These are phyloP conservation scores for Perca schrenkii DNA, from an alignment of 2,113 vertebrate genomes.

Conservation along the genomic window DNA sequence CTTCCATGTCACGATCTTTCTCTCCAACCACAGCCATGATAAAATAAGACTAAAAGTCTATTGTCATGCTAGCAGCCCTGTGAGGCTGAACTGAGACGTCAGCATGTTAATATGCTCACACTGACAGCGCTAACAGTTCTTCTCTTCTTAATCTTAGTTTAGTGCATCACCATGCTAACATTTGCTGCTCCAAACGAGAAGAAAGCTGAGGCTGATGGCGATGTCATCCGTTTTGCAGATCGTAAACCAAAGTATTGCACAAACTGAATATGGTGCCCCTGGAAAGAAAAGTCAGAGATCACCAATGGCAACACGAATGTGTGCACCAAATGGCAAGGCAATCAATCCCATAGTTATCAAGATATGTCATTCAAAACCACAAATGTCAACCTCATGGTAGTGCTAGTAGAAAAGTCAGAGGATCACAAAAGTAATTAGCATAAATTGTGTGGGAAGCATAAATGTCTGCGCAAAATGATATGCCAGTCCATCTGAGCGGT, in stretches of 20 bases:
- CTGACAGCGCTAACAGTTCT: background rate
- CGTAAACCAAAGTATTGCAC: background rate
- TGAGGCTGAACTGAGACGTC: background rate
- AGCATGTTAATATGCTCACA: background rate
- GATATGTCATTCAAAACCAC: background rate
- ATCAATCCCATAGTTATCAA: background rate
- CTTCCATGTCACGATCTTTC: conserved; percentile 2
- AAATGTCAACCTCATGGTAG: background rate
- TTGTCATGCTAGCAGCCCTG: background rate
- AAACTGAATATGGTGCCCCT: background rate
- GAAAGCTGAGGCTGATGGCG: background rate
- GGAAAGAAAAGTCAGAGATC: too few relatives aligned
- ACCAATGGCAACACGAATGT: too few relatives aligned
- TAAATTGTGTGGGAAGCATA: background rate
- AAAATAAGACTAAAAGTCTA: background rate
- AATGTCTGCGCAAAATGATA: background rate
- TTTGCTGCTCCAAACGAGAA: background rate
- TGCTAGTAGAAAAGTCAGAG: background rate
- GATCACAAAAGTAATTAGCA: background rate
- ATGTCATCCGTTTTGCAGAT: background rate
- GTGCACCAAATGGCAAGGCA: too few relatives aligned
- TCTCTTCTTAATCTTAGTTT: background rate
- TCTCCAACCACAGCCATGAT: background rate
- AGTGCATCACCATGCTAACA: background rate
- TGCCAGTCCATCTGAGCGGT: background rate